Conservation (phyloP, 2,797 vertebrate genomes). For the Trachurus trachurus region DNA sequence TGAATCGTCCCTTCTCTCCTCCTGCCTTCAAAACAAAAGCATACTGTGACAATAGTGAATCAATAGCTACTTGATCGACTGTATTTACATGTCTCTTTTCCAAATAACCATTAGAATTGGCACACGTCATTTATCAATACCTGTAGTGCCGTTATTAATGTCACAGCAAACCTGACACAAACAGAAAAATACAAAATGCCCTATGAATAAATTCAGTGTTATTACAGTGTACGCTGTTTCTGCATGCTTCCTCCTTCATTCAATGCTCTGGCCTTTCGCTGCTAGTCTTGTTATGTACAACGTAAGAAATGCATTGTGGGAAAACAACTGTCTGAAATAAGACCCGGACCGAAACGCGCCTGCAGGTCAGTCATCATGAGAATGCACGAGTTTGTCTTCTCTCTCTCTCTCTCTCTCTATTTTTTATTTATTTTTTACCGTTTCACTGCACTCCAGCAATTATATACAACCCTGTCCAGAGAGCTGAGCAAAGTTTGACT, state of each 20-base stretch:
- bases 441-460: conserved; percentile 59
- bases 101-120: conserved; percentile 79
- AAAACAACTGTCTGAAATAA: conserved; percentile 65
- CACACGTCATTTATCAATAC: conserved; percentile 82
- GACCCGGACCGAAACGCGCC: conserved; percentile 53
- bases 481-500: conserved; percentile 49
- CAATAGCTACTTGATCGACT: conserved; percentile 78
- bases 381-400: conserved; percentile 46
- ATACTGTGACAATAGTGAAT: conserved; percentile 81
- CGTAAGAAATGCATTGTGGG: conserved; percentile 71
- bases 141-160: conserved; percentile 82
- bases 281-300: conserved; percentile 80
- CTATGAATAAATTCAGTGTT: conserved; percentile 86
- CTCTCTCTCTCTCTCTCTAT: neutral
- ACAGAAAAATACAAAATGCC: conserved; percentile 85
- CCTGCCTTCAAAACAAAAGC: conserved; percentile 84
- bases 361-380: conserved; percentile 59
- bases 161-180: conserved; percentile 84
- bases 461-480: conserved; percentile 56
- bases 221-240: conserved; percentile 84
- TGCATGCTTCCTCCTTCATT: conserved; percentile 86
- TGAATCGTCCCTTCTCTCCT: conserved; percentile 85
- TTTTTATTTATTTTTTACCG: conserved; percentile 4
- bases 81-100: conserved; percentile 82
- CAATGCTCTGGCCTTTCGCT: conserved; percentile 80